phyloP scores from a whole-genome alignment of 2,797 vertebrate genomes.

The Hipposideros larvatus region DNA sequence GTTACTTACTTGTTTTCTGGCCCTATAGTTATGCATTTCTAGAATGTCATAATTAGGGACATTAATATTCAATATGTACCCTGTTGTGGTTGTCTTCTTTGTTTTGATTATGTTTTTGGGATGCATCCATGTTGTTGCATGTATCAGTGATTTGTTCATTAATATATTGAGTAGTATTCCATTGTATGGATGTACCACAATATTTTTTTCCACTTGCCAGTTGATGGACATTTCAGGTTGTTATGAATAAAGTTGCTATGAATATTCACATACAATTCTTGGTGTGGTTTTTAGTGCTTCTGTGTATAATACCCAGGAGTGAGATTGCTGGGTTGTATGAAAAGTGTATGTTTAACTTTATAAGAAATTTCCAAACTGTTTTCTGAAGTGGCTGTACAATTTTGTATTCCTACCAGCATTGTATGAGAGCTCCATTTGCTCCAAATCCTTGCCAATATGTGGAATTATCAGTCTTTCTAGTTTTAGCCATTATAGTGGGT shows the following conservation, averaged over 20 bases:
- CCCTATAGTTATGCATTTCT: not conserved
- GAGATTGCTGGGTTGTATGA: not conserved
- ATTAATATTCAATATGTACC: not conserved
- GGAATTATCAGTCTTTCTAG: not conserved
- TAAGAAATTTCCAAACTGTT: not conserved
- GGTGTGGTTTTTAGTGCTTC: constrained; percentile 33
- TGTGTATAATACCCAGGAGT: not conserved
- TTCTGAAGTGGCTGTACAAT: not conserved
- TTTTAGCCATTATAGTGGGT: not conserved
- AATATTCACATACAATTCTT: not conserved
- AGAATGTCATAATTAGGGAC: not conserved
- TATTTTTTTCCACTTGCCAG: not conserved
- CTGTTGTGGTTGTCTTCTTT: not conserved
- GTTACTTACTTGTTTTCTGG: not conserved
- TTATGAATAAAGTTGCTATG: not conserved
- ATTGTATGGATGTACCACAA: not conserved
- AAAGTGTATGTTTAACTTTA: not conserved
- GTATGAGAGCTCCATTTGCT: not conserved
- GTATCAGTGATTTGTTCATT: not conserved
- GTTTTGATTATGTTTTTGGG: not conserved
- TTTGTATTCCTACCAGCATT: not conserved
- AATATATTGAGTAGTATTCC: not conserved
- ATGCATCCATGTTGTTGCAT: not conserved
- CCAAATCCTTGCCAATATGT: not conserved
- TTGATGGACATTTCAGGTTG: not conserved